phyloP scores from a whole-genome alignment of 2,797 vertebrate genomes.

The Cyprinella venusta region DNA sequence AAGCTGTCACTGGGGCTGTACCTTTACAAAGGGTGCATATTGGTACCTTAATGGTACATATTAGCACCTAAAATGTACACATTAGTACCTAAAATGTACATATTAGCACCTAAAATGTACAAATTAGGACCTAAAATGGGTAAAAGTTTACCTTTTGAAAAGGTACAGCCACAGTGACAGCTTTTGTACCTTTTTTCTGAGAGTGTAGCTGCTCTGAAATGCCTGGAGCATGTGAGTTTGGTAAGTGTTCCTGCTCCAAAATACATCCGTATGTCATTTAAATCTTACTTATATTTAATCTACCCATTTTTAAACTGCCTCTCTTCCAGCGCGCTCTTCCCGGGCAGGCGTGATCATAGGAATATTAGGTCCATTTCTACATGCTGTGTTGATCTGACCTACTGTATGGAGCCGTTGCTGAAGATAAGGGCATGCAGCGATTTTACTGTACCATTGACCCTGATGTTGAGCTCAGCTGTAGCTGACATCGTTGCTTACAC shows the following conservation, averaged over 20 bases:
- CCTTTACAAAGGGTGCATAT: no score
- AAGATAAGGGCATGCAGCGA: background rate
- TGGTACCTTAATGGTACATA: no score
- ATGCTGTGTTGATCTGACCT: slow-evolving; percentile 26
- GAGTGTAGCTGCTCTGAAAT: background rate
- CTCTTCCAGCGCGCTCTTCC: background rate
- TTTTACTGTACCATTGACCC: slow-evolving; percentile 7
- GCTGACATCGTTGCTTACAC: slow-evolving; percentile 25
- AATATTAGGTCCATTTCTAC: slow-evolving; percentile 31
- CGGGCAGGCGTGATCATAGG: background rate
- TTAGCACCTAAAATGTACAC: no score
- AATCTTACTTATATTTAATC: background rate
- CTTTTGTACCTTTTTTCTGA: no score
- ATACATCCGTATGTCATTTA: slow-evolving; percentile 7
- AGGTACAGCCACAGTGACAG: no score
- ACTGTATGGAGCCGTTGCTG: slow-evolving; percentile 2
- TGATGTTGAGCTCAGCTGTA: slow-evolving; percentile 24
- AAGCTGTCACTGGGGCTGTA: no score
- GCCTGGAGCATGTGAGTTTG: background rate
- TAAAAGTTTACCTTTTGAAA: no score
- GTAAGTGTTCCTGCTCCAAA: background rate
- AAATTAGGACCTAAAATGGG: no score
- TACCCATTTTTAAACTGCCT: background rate
- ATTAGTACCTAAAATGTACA: no score
- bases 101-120: no score